Base-by-base conservation (phyloP, 2,888 invertebrate genomes). In the Steinernema scapterisci region DNA sequence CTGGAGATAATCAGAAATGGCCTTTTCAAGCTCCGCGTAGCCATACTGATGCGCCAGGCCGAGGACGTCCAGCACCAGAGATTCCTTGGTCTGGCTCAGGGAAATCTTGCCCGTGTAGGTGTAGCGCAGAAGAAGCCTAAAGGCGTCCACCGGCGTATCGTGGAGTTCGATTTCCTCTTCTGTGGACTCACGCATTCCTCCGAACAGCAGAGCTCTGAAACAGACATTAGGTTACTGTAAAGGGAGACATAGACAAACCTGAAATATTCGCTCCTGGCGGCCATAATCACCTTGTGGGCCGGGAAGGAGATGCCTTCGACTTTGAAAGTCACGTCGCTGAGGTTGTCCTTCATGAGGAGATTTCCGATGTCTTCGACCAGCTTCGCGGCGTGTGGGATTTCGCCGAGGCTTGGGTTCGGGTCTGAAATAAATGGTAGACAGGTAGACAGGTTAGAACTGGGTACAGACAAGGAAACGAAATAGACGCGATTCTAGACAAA, bases 31-130 rank as follows among this genome's bases (percentile, higher is more conserved):
- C 88, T 95, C 94, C 76, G 91, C 92, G 89, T 99, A 96, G 76
- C 95, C 95, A 90, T 95, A 99, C 88, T 95, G 93, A 90, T 99
- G 95, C 45, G 96, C 94, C 88, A 99, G 90, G 5, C 95, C 95
- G 21, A 93, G 88, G 71, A 92, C 91, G 82, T 91, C 91, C 70
- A 91, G 83, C 38, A 91, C 87, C 48, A 88, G 84, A 44, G 90
- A 90, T 75, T 90, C 89, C 84, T 91, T 91, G 75, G 91, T 89
- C 82, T 91, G 90, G 9, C 90, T 88, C 63, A 88, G 78, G 13
- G 80, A 78, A 6, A 87, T 76, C 31, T 79, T 90, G 73, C 95
- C 97, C 75, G 95, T 95, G 89, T 99, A 99, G 76, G 97, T 94
- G 90, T 99, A 99, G 84, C 93, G 92, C 0, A 97, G 90, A 0